phyloP scores from a whole-genome alignment of 2,113 vertebrate genomes.

The Cacatua alba region DNA sequence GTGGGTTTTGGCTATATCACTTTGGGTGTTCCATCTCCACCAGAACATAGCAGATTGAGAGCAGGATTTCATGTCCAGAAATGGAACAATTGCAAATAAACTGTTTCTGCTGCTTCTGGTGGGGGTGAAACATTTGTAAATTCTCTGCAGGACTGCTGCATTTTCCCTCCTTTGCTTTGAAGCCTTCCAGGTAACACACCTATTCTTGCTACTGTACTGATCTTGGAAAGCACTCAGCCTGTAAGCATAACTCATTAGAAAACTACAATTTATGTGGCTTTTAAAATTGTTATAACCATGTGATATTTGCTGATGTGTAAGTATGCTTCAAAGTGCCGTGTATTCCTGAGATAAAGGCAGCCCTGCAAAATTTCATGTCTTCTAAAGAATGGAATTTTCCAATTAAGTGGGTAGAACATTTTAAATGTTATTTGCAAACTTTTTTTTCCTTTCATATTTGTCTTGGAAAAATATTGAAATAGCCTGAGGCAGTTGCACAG shows the following conservation, averaged over 20 bases:
- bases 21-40: background rate
- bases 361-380: slow-evolving; percentile 4
- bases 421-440: background rate
- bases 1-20: fast-evolving
- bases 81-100: background rate
- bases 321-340: background rate
- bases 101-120: background rate
- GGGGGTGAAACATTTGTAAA: background rate
- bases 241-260: background rate
- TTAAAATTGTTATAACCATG: background rate
- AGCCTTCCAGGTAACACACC: slow-evolving; percentile 13
- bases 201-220: background rate
- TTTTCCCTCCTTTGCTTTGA: background rate
- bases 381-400: slow-evolving; percentile 7
- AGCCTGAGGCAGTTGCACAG: background rate
- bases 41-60: background rate
- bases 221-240: slow-evolving; percentile 9
- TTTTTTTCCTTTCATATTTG: background rate
- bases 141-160: background rate
- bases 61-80: background rate
- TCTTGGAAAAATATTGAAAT: background rate
- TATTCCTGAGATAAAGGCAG: background rate
- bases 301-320: background rate
- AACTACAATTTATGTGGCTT: slow-evolving; percentile 17
- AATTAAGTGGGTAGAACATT: background rate